phyloP scores from a whole-genome alignment of 2,113 vertebrate species.

The Otus sunia region DNA sequence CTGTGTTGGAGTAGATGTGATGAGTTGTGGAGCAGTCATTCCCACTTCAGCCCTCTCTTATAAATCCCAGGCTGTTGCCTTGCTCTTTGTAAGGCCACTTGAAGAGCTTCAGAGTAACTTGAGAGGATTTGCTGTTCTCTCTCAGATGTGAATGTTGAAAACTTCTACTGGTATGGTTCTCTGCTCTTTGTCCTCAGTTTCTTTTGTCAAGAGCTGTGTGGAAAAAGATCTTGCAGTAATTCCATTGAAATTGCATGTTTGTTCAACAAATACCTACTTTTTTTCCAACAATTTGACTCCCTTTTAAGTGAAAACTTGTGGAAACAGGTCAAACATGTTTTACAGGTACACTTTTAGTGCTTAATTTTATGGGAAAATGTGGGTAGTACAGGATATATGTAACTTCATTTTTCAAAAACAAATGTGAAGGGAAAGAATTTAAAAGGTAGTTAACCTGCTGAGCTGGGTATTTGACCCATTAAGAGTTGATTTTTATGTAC shows the following conservation, averaged over 20 bases:
- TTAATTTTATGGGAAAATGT: background rate
- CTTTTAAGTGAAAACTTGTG: background rate
- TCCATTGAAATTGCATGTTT: background rate
- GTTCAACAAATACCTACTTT: background rate
- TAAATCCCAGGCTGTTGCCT: background rate
- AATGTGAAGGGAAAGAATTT: background rate
- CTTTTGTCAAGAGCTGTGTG: background rate
- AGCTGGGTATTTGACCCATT: background rate
- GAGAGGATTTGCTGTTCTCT: background rate
- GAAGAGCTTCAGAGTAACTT: slow-evolving; percentile 16
- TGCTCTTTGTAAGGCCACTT: background rate
- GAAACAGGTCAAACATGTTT: background rate
- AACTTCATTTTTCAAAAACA: background rate
- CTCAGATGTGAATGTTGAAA: background rate
- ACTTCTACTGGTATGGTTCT: background rate
- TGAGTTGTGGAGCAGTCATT: background rate
- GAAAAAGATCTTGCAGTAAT: slow-evolving; percentile 3
- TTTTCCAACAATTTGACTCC: background rate
- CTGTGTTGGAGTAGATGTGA: background rate
- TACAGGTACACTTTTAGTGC: background rate
- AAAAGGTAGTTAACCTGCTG: background rate
- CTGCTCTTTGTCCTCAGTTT: background rate
- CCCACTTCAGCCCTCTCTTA: background rate
- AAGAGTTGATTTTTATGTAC: background rate
- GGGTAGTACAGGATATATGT: background rate